Conservation (phyloP, 37 sponge, comb jelly and placozoan genomes). For the Spongilla lacustris region DNA sequence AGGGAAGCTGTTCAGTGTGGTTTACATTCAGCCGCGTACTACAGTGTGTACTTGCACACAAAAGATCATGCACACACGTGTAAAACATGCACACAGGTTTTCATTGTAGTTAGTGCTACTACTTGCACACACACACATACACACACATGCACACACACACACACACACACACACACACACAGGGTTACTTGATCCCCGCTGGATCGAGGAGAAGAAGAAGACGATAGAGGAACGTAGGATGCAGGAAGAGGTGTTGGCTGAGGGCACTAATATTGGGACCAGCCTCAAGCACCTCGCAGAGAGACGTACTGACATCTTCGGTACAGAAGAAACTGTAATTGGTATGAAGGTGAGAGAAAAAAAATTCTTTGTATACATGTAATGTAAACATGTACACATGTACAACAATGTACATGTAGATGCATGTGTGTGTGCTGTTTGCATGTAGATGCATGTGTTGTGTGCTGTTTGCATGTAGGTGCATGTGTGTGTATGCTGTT, state of each 20-base stretch:
- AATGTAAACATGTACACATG: no score
- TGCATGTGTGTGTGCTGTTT: no score
- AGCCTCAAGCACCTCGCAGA: conserved; percentile 83
- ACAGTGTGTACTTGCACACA: no score
- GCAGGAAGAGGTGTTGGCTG: conserved; percentile 85
- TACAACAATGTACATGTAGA: no score
- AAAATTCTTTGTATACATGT: not conserved
- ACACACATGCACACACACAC: not conserved
- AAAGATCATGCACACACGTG: no score
- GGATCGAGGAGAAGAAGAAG: conserved; percentile 75
- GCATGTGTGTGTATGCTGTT: no score
- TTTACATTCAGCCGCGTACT: no score
- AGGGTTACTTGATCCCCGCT: conserved; percentile 91
- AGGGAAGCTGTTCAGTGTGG: no score
- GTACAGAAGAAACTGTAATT: conserved; percentile 91
- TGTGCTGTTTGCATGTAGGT: no score
- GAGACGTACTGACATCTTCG: conserved; percentile 95
- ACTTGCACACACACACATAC: conserved; percentile 9
- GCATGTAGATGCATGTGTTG: no score
- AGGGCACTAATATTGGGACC: conserved; percentile 74
- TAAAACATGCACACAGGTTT: no score
- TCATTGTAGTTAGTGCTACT: not conserved
- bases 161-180: not conserved
- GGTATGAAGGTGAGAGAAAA: conserved; percentile 68
- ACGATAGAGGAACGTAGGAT: conserved; percentile 72